Percentiles rank a stretch among this genome's conserved stretches.
Conservation (phyloP, 2,113 vertebrate genomes). For the Tupaia chinensis region DNA sequence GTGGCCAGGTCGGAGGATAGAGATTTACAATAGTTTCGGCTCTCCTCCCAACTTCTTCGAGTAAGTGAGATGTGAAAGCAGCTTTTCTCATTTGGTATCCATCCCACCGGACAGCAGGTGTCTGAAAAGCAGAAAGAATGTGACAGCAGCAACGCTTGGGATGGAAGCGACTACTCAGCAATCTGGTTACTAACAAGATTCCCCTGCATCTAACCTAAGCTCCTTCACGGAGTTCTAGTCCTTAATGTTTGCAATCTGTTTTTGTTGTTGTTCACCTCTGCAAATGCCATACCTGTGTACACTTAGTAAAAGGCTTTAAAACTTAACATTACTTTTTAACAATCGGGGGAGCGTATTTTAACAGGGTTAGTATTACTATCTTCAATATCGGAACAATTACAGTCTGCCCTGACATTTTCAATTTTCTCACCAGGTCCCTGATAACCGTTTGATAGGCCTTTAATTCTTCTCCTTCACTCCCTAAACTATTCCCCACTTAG, state of each 20-base stretch:
- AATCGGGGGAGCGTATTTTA: not conserved
- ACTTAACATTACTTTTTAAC: constrained; percentile 2
- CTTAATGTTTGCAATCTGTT: not conserved
- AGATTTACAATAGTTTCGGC: constrained; percentile 10
- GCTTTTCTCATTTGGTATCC: not conserved
- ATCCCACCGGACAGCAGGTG: constrained; percentile 70
- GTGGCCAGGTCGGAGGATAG: constrained; percentile 42
- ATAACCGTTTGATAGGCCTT: not conserved
- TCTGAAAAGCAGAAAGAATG: constrained; percentile 18
- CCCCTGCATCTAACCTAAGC: not conserved
- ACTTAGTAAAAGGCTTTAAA: not conserved
- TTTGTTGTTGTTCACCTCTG: not conserved
- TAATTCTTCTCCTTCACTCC: not conserved
- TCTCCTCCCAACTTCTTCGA: not conserved
- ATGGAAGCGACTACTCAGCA: not conserved
- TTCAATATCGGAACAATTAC: not conserved
- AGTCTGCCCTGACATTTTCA: not conserved
- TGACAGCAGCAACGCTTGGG: not conserved
- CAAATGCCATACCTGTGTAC: not conserved
- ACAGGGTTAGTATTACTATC: not conserved
- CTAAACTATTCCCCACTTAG: not conserved
- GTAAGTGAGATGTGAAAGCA: constrained; percentile 63
- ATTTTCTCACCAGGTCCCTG: not conserved
- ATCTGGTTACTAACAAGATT: not conserved
- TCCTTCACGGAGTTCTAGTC: not conserved